Evolutionary conservation across 92 coral and sea anemone genomes (phyloP).

Genomic region (Epizoanthus ramosus): DNA sequence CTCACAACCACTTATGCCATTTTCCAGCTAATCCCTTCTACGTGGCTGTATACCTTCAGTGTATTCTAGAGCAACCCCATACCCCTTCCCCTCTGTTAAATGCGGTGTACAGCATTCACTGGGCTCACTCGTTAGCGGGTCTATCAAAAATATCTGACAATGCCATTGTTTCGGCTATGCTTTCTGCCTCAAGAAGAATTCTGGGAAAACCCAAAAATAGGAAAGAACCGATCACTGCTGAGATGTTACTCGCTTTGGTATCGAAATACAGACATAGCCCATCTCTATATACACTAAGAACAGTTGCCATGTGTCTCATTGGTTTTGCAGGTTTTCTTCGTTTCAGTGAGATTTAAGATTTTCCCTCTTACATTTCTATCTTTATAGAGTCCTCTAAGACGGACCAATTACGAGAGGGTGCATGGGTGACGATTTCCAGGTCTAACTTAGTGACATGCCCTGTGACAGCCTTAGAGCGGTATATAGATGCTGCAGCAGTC

Average conservation of each 20-base stretch:
- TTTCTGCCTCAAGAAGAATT: conserved; percentile 47
- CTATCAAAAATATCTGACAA: conserved; percentile 41
- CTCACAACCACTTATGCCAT: neutral
- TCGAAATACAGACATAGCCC: conserved; percentile 14
- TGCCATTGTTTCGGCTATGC: conserved; percentile 43
- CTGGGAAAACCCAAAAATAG: conserved; percentile 46
- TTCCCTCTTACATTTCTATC: conserved; percentile 27
- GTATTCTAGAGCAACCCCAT: neutral
- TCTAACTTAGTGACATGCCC: conserved; percentile 51
- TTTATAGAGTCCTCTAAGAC: conserved; percentile 65
- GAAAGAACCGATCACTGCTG: conserved; percentile 52
- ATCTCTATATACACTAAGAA: conserved; percentile 30
- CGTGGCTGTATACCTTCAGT: conserved; percentile 52
- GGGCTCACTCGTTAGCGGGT: conserved; percentile 54
- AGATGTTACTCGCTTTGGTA: conserved; percentile 30
- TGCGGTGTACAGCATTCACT: conserved; percentile 61
- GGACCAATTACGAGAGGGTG: conserved; percentile 56
- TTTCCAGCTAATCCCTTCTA: conserved; percentile 53
- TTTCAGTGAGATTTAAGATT: conserved; percentile 43
- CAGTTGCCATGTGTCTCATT: conserved; percentile 43
- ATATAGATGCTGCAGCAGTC: conserved; percentile 55
- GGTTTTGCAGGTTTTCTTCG: conserved; percentile 59
- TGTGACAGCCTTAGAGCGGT: conserved; percentile 49
- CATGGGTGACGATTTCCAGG: conserved; percentile 57
- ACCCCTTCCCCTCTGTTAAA: conserved; percentile 26